phyloP scores from a whole-genome alignment of 2,888 invertebrate genomes.

The Dicranocentrus wangi region DNA sequence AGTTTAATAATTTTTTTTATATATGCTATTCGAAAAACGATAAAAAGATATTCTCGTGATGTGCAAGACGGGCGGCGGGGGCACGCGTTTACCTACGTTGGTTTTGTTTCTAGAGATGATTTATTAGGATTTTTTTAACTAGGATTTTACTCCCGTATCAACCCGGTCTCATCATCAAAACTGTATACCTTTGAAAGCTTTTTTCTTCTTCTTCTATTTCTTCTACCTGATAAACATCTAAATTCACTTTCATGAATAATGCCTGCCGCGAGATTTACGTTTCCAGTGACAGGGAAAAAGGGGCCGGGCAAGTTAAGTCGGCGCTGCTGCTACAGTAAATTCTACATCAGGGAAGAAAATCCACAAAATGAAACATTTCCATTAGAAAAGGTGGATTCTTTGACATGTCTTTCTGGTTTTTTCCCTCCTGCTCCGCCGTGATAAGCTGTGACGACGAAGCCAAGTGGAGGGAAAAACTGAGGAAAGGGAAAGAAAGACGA shows the following conservation, averaged over 20 bases:
- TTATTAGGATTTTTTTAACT: conserved; percentile 37
- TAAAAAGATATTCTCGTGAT: too few species aligned
- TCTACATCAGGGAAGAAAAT: conserved; percentile 16
- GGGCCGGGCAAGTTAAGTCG: too few species aligned
- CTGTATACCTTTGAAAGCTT: neutral
- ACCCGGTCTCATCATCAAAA: neutral
- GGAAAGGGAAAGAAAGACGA: too few species aligned
- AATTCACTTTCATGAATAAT: conserved; percentile 38
- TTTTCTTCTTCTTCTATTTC: too few species aligned
- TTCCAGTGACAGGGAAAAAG: conserved; percentile 23
- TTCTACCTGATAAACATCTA: conserved; percentile 51
- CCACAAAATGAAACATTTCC: conserved; percentile 55
- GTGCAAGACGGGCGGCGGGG: too few species aligned
- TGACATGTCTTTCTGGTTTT: conserved; percentile 30
- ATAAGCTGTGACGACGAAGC: conserved; percentile 36
- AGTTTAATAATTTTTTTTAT: too few species aligned
- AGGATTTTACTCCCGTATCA: neutral
- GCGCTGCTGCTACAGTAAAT: neutral
- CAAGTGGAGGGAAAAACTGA: neutral
- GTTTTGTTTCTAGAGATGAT: conserved; percentile 24
- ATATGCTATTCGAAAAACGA: too few species aligned
- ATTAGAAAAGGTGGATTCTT: conserved; percentile 55
- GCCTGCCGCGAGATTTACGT: conserved; percentile 7
- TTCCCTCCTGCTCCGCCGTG: conserved; percentile 30
- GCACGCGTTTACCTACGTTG: neutral